Percentiles rank a stretch among this genome's conserved stretches.
Conservation (phyloP, 2,888 invertebrate species). For the Troides aeacus region DNA sequence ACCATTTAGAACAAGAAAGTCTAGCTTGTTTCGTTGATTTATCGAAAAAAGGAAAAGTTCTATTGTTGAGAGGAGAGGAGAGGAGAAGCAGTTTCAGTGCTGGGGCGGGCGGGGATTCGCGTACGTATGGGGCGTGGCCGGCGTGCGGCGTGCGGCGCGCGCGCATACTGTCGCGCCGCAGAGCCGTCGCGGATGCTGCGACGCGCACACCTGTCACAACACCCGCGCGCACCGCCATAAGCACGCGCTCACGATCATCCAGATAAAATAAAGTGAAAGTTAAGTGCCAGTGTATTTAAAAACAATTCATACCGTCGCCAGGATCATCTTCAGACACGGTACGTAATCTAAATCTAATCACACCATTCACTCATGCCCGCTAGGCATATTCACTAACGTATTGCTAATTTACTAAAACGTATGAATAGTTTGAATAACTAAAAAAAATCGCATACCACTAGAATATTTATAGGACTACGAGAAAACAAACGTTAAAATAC, state of each 20-base stretch:
- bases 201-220: conserved; percentile 64
- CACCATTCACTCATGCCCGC: conserved; percentile 23
- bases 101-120: conserved; percentile 63
- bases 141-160: conserved; percentile 22
- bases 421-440: background rate
- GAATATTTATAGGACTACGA: background rate
- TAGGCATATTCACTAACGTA: background rate
- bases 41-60: too few relatives aligned
- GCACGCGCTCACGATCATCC: conserved; percentile 40
- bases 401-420: background rate
- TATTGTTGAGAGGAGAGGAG: too few relatives aligned
- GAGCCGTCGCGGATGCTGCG: conserved; percentile 73
- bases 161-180: conserved; percentile 50
- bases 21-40: too few relatives aligned
- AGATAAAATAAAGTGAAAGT: conserved; percentile 59
- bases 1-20: too few relatives aligned
- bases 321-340: conserved; percentile 70
- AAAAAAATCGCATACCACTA: background rate
- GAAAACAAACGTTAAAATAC: background rate
- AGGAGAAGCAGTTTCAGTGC: conserved; percentile 53
- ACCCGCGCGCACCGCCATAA: conserved; percentile 40
- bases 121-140: conserved; percentile 63
- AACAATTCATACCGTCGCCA: conserved; percentile 47
- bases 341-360: conserved; percentile 59
- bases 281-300: conserved; percentile 59